Evolutionary conservation across 2,888 invertebrate species (phyloP).

Genomic region (Anoncus sp.): DNA sequence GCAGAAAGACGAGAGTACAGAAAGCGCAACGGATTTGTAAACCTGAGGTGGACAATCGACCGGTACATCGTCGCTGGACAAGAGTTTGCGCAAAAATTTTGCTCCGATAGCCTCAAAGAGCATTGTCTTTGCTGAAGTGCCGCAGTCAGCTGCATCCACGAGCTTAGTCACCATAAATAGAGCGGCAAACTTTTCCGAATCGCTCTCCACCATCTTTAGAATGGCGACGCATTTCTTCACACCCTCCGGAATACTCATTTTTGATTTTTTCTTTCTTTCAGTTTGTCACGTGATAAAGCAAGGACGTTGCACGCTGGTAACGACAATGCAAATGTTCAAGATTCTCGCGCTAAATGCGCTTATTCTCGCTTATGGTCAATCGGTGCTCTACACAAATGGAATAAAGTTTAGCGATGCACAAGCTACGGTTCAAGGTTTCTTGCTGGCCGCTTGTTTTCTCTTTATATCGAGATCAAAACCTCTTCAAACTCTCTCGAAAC

Average conservation of each 20-base stretch:
- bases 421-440: constrained; percentile 97
- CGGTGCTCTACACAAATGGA: constrained; percentile 98
- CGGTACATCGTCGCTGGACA: constrained; percentile 90
- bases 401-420: constrained; percentile 99
- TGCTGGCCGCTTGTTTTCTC: constrained; percentile 98
- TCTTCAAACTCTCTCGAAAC: constrained; percentile 94
- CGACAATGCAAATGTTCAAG: constrained; percentile 99
- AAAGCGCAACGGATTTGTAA: constrained; percentile 95
- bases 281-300: constrained; percentile 99
- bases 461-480: constrained; percentile 99
- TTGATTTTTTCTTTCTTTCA: constrained; percentile 81
- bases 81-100: constrained; percentile 91
- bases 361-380: constrained; percentile 99
- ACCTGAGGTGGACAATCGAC: constrained; percentile 95
- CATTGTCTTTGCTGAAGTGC: constrained; percentile 89
- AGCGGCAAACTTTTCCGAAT: constrained; percentile 96
- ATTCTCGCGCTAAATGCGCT: constrained; percentile 99
- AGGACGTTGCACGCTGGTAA: constrained; percentile 99
- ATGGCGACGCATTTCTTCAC: constrained; percentile 94
- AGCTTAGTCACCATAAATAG: constrained; percentile 96
- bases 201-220: constrained; percentile 91
- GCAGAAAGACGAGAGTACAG: constrained; percentile 94
- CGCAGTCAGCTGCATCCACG: constrained; percentile 92
- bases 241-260: constrained; percentile 88
- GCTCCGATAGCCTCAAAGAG: constrained; percentile 96